Conservation (phyloP, 2,113 vertebrate species). For the Polypterus senegalus region DNA sequence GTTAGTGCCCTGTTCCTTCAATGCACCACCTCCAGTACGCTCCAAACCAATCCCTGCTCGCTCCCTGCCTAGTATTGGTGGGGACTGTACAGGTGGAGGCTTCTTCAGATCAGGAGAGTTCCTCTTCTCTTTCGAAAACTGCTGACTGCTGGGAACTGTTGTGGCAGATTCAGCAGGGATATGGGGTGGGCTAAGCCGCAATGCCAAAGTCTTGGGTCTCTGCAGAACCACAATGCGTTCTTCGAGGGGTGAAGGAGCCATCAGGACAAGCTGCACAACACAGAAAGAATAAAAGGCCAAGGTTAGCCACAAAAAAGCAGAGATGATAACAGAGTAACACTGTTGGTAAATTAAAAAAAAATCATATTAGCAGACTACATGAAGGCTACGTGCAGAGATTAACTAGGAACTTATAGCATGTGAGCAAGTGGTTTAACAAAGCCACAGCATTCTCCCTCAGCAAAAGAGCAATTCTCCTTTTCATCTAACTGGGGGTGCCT, state of each 20-base stretch:
- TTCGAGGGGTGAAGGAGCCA: conserved; percentile 73
- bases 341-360: too few relatives aligned
- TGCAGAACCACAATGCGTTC: conserved; percentile 68
- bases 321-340: too few relatives aligned
- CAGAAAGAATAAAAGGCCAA: background rate
- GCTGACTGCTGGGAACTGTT: conserved; percentile 20
- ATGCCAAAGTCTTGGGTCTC: conserved; percentile 49
- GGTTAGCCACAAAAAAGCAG: too few relatives aligned
- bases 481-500: too few relatives aligned
- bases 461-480: too few relatives aligned
- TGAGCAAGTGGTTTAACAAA: too few relatives aligned
- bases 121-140: conserved; percentile 8
- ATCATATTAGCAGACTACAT: too few relatives aligned
- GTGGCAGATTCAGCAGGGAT: conserved; percentile 30
- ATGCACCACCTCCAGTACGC: conserved; percentile 20
- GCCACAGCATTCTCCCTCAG: too few relatives aligned
- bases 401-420: too few relatives aligned
- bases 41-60: conserved; percentile 24
- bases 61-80: conserved; percentile 32
- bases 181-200: conserved; percentile 48
- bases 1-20: conserved; percentile 53
- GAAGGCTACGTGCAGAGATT: too few relatives aligned
- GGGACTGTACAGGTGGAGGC: background rate
- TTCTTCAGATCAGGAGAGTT: conserved; percentile 1
- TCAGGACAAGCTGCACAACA: conserved; percentile 36